Percentiles rank a stretch among this genome's conserved stretches.
These are phyloP conservation scores for Villa cingulata DNA, from an alignment of 2,888 invertebrate genomes.

Conservation along the genomic window DNA sequence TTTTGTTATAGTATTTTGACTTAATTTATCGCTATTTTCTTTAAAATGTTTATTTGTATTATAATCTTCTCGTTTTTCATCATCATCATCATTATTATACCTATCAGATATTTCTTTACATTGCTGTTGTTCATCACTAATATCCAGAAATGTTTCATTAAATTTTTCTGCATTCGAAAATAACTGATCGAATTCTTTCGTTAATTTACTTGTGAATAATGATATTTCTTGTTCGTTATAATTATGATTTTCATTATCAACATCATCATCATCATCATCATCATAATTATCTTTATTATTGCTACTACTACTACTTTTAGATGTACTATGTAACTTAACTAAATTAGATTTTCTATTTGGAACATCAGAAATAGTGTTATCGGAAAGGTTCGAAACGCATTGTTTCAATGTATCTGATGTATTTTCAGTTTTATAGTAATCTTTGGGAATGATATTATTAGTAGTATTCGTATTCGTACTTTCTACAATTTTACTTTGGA, in stretches of 20 bases:
- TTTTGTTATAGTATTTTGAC: background rate
- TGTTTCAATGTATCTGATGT: too few species aligned
- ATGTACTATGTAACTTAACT: conserved; percentile 1
- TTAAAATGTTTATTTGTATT: background rate
- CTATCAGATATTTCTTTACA: too few species aligned
- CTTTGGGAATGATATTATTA: background rate
- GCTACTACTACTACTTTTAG: background rate
- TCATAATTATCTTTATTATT: background rate
- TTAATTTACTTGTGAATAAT: conserved; percentile 17
- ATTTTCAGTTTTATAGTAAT: too few species aligned
- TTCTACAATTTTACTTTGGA: background rate
- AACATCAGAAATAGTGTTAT: background rate
- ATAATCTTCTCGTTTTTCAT: background rate
- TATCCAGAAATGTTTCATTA: background rate
- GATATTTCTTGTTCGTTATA: conserved; percentile 13
- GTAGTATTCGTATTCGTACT: background rate
- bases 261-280: background rate
- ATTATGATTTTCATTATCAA: background rate
- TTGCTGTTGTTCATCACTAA: background rate
- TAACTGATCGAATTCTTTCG: conserved; percentile 18
- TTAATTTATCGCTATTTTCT: background rate
- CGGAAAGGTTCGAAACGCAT: too few species aligned
- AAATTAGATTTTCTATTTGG: conserved; percentile 3
- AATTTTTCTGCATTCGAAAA: conserved; percentile 14
- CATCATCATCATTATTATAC: background rate